Evolutionary conservation across 2,113 vertebrate genomes (phyloP).

Genomic region (Hyla sarda): DNA sequence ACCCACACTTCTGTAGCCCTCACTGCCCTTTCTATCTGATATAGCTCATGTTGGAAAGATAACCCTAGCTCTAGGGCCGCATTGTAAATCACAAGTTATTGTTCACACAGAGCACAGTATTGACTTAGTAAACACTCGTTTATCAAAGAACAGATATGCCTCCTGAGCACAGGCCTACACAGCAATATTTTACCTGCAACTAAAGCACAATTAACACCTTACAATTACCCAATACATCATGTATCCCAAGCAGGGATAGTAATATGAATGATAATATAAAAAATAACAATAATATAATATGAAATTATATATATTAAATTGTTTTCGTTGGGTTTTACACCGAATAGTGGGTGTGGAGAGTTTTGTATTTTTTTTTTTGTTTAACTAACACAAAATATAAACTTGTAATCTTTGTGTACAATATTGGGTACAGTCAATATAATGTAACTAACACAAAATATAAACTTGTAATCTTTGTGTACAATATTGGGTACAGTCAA

Average conservation of each 20-base stretch:
- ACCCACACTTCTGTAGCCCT: neutral
- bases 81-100: constrained; percentile 23
- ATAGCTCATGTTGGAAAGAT: constrained; percentile 34
- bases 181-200: constrained; percentile 10
- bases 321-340: too few species aligned
- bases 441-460: too few species aligned
- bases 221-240: neutral
- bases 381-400: too few species aligned
- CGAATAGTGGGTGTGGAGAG: too few species aligned
- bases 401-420: too few species aligned
- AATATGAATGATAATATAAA: neutral
- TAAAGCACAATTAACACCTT: neutral
- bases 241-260: neutral
- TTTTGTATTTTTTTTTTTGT: too few species aligned
- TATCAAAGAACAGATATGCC: constrained; percentile 26
- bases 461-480: too few species aligned
- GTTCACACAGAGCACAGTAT: constrained; percentile 21
- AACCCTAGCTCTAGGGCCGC: constrained; percentile 28
- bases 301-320: too few species aligned
- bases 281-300: neutral
- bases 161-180: constrained; percentile 30
- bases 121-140: constrained; percentile 48
- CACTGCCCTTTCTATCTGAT: constrained; percentile 10
- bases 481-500: too few species aligned
- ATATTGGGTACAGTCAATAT: too few species aligned